A percentile compares a stretch with the other conserved stretches of the same genome.
phyloP scores from a whole-genome alignment of 1,140 invertebrate genomes.

The Anoplolepis gracilipes region DNA sequence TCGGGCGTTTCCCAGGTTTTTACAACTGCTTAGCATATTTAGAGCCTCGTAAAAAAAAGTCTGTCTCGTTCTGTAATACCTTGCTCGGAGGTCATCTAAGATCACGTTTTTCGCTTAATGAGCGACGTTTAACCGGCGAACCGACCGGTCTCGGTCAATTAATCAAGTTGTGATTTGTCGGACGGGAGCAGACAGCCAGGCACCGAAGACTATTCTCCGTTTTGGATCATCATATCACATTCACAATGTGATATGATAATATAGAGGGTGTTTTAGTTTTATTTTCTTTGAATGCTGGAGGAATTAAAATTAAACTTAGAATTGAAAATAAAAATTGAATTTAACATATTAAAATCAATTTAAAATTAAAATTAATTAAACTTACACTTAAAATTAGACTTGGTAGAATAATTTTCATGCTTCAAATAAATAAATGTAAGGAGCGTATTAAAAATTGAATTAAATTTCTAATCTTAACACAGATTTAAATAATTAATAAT shows the following conservation, averaged over 20 bases:
- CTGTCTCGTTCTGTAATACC: neutral
- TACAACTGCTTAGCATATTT: constrained; percentile 47
- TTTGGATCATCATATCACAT: too few relatives aligned
- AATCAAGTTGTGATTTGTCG: constrained; percentile 44
- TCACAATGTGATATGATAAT: neutral
- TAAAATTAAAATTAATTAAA: too few relatives aligned
- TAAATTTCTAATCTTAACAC: neutral
- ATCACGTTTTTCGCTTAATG: constrained; percentile 32
- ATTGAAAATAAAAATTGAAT: too few relatives aligned
- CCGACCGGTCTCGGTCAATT: constrained; percentile 22
- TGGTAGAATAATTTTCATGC: neutral
- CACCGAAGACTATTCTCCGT: neutral
- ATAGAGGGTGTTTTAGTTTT: neutral
- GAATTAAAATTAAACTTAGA: too few relatives aligned
- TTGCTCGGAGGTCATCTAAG: neutral
- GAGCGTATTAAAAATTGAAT: neutral
- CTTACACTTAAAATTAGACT: neutral
- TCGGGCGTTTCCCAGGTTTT: constrained; percentile 6
- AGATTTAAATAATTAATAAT: too few relatives aligned
- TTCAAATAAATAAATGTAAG: neutral
- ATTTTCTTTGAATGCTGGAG: too few relatives aligned
- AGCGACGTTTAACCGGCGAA: constrained; percentile 22
- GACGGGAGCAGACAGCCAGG: constrained; percentile 34
- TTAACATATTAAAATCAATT: too few relatives aligned
- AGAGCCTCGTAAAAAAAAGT: constrained; percentile 28